Evolutionary conservation across 2,888 invertebrate species (phyloP).

Genomic region (Eristalis tenax): DNA sequence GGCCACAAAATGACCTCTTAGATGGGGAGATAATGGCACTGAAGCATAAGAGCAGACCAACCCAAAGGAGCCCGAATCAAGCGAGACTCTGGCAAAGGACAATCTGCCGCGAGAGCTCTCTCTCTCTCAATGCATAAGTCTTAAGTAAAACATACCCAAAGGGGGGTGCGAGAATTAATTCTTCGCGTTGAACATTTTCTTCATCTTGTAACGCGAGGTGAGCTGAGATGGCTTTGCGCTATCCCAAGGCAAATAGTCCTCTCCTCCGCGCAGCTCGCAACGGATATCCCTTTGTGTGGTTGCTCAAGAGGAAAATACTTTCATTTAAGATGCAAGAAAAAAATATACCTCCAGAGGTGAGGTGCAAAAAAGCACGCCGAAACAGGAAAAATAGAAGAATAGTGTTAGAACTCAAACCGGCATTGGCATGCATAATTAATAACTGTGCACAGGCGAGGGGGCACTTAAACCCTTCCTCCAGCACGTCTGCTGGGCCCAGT

Average conservation of each 20-base stretch:
- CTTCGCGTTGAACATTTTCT: slow-evolving; percentile 39
- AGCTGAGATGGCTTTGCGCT: not conserved
- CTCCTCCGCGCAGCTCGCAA: not conserved
- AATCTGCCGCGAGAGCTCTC: not conserved
- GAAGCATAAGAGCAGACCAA: not conserved
- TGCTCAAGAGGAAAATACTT: not conserved
- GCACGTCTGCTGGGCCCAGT: not conserved
- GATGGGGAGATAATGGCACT: slow-evolving; percentile 11
- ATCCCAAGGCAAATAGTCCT: slow-evolving; percentile 16
- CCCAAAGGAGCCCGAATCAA: not conserved
- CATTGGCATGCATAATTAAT: slow-evolving; percentile 47
- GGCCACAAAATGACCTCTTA: slow-evolving; percentile 40
- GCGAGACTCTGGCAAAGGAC: not conserved
- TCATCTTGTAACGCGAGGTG: slow-evolving; percentile 7
- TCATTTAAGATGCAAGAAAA: slow-evolving; percentile 3
- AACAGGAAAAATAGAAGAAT: slow-evolving; percentile 14
- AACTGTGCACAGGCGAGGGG: not conserved
- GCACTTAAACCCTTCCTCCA: not conserved
- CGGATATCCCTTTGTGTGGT: slow-evolving; percentile 4
- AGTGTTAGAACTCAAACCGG: slow-evolving; percentile 29
- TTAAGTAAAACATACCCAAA: slow-evolving; percentile 21
- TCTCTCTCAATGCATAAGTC: not conserved
- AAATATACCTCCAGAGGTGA: too few relatives aligned
- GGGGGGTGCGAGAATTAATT: slow-evolving; percentile 41
- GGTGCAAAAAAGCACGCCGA: not conserved